Evolutionary conservation across 2,888 invertebrate genomes (phyloP).

Genomic region (Eupithecia abbreviata): DNA sequence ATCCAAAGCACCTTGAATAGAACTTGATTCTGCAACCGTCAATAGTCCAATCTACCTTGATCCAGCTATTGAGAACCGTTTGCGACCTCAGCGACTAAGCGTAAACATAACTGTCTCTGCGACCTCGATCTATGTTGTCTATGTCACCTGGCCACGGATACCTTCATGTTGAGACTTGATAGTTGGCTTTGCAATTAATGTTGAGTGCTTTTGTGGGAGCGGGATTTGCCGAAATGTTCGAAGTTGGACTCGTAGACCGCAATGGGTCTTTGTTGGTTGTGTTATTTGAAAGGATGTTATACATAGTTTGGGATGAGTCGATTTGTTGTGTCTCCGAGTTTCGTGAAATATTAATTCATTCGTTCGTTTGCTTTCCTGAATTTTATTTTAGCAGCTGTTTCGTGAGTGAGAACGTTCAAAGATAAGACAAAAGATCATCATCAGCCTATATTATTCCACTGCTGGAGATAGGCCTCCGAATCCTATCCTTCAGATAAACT

Average conservation of each 20-base stretch:
- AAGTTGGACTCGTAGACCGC: slow-evolving; percentile 17
- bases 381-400: not conserved
- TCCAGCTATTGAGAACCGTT: slow-evolving; percentile 32
- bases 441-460: no score
- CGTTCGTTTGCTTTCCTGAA: not conserved
- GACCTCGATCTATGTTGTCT: slow-evolving; percentile 56
- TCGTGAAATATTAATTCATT: not conserved
- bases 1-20: slow-evolving; percentile 2
- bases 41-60: slow-evolving; percentile 30
- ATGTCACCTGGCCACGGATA: slow-evolving; percentile 48
- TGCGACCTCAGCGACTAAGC: slow-evolving; percentile 47
- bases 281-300: not conserved
- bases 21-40: slow-evolving; percentile 21
- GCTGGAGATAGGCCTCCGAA: no score
- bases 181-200: slow-evolving; percentile 33
- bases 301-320: not conserved
- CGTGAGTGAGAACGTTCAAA: not conserved
- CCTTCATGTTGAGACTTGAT: slow-evolving; percentile 37
- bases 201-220: slow-evolving; percentile 25
- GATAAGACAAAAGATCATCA: no score
- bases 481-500: no score
- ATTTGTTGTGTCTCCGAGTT: slow-evolving; percentile 5
- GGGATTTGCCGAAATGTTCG: slow-evolving; percentile 21
- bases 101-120: slow-evolving; percentile 63
- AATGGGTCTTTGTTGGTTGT: slow-evolving; percentile 10